These are phyloP conservation scores for Tipula confusa DNA, from an alignment of 2,888 invertebrate genomes.

Conservation along the genomic window DNA sequence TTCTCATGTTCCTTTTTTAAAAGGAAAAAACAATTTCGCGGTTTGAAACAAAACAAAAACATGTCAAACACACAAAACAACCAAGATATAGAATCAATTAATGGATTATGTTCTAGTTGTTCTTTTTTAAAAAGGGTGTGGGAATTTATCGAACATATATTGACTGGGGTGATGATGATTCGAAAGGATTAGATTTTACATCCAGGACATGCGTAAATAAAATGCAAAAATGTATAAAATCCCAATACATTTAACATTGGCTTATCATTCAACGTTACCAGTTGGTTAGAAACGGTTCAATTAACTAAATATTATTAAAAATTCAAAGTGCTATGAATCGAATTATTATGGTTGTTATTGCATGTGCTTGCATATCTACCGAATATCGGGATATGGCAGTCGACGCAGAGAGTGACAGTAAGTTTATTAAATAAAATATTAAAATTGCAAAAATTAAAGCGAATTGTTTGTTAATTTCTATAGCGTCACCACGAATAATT, in stretches of 20 bases:
- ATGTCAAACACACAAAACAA: not conserved
- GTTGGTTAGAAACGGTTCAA: not conserved
- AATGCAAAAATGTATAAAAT: not conserved
- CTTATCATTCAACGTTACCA: not conserved
- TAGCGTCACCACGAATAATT: not conserved
- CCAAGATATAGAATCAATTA: not conserved
- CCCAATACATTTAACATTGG: not conserved
- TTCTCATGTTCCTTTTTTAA: not conserved
- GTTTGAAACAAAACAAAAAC: not conserved
- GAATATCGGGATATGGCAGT: not conserved
- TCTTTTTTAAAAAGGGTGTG: not conserved
- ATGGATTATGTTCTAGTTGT: not conserved
- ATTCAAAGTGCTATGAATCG: not conserved
- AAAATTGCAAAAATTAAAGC: not conserved
- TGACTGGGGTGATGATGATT: not conserved
- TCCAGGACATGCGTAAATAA: constrained; percentile 25
- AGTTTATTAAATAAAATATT: not conserved
- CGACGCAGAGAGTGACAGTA: not conserved
- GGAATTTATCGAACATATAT: not conserved
- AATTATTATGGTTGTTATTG: constrained; percentile 21
- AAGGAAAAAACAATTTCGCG: constrained; percentile 20
- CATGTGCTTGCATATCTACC: not conserved
- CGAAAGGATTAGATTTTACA: not conserved
- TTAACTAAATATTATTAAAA: not conserved
- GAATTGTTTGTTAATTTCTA: not conserved